phyloP scores from a whole-genome alignment of 2,888 invertebrate genomes.

The Doris montereyensis region DNA sequence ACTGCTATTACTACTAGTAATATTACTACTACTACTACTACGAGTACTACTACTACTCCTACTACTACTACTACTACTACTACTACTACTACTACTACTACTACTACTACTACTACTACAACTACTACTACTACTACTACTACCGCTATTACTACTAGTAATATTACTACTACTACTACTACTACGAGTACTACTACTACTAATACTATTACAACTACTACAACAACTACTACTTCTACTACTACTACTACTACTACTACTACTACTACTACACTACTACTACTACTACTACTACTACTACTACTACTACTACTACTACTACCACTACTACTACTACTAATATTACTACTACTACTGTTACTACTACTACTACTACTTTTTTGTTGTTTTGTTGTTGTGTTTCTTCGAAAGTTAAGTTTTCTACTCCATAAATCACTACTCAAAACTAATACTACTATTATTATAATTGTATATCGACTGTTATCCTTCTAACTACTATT shows the following conservation, averaged over 20 bases:
- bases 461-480: too few species aligned
- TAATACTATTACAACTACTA: too few species aligned
- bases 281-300: not conserved
- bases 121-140: not conserved
- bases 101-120: not conserved
- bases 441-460: too few species aligned
- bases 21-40: not conserved
- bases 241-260: not conserved
- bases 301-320: not conserved
- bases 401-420: too few species aligned
- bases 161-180: not conserved
- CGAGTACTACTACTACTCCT: not conserved
- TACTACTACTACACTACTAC: not conserved
- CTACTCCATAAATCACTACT: too few species aligned
- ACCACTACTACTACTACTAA: not conserved
- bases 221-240: not conserved
- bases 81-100: not conserved
- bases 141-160: not conserved
- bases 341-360: not conserved
- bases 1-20: too few species aligned
- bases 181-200: not conserved
- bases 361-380: not conserved
- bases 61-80: not conserved
- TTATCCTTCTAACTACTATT: too few species aligned
- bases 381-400: too few species aligned